Evolutionary conservation across 37 sponge, comb jelly and placozoan species (phyloP).

Genomic region (Aphrocallistes beatrix): DNA sequence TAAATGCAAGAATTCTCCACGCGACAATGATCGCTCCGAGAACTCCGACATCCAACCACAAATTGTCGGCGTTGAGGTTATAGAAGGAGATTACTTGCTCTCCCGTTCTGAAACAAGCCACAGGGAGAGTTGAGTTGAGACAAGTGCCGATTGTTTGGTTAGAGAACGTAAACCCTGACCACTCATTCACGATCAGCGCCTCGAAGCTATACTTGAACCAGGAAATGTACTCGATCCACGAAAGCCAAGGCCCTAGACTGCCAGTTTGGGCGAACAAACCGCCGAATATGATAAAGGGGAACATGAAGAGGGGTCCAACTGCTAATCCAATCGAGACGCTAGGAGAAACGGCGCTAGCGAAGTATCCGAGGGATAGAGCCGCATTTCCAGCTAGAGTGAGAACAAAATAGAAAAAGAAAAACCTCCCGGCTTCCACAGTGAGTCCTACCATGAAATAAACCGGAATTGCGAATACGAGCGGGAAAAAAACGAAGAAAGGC

Average conservation of each 20-base stretch:
- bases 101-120: not conserved
- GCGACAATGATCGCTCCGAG: not conserved
- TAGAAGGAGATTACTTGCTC: not conserved
- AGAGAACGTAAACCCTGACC: slow-evolving; percentile 10
- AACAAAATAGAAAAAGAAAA: not conserved
- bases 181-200: slow-evolving; percentile 24
- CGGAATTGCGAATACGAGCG: not conserved
- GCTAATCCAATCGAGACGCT: slow-evolving; percentile 23
- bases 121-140: not conserved
- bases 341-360: slow-evolving; percentile 21
- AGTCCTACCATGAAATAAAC: not conserved
- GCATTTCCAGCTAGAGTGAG: not conserved
- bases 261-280: slow-evolving; percentile 27
- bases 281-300: slow-evolving; percentile 31
- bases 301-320: slow-evolving; percentile 16
- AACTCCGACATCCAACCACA: not conserved
- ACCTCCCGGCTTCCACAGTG: not conserved
- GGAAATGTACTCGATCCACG: slow-evolving; percentile 27
- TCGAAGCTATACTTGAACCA: slow-evolving; percentile 37
- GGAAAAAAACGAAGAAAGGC: not conserved
- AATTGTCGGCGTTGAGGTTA: not conserved
- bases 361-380: slow-evolving; percentile 22
- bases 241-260: not conserved
- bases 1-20: not conserved
- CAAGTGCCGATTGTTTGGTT: not conserved